A percentile compares a stretch with the other conserved stretches of the same genome.
Evolutionary conservation across 2,888 invertebrate species (phyloP).

Genomic region (Margaritifera margaritifera): DNA sequence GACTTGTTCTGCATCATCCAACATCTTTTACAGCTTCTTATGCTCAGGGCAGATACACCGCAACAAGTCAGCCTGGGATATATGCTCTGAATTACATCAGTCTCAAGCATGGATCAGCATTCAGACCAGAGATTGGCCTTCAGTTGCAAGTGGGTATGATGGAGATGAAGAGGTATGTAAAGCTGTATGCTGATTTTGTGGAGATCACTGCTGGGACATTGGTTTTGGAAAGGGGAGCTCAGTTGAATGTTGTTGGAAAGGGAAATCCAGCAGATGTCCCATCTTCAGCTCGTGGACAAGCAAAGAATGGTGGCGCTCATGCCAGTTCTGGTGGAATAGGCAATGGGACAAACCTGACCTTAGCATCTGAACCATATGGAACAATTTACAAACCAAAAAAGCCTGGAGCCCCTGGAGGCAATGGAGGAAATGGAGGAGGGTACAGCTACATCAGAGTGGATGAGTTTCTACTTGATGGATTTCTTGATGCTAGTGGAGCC

Average conservation of each 20-base stretch:
- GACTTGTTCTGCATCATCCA: conserved; percentile 32
- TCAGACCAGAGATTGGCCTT: conserved; percentile 39
- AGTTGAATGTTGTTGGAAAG: conserved; percentile 43
- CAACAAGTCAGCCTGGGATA: conserved; percentile 39
- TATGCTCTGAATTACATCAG: conserved; percentile 42
- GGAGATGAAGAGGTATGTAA: conserved; percentile 54
- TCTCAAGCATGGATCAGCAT: conserved; percentile 47
- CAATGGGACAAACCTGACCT: conserved; percentile 5
- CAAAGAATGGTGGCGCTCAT: conserved; percentile 47
- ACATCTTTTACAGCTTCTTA: conserved; percentile 51
- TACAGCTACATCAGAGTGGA: conserved; percentile 40
- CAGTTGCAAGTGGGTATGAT: conserved; percentile 41
- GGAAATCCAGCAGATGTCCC: conserved; percentile 26
- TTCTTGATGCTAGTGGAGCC: conserved; percentile 45
- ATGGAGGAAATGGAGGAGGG: conserved; percentile 50
- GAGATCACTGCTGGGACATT: conserved; percentile 43
- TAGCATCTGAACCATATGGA: conserved; percentile 48
- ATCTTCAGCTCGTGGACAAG: conserved; percentile 28
- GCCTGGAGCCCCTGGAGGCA: conserved; percentile 46
- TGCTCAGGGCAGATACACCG: conserved; percentile 36
- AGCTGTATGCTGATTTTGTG: conserved; percentile 43
- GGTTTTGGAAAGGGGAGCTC: conserved; percentile 50
- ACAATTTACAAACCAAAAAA: conserved; percentile 46
- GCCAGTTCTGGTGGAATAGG: conserved; percentile 57
- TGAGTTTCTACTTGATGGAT: conserved; percentile 49